Evolutionary conservation across 2,888 invertebrate species (phyloP), one percentile per base, ranked within the genome.

Genomic region (Amphipyra berbera): DNA sequence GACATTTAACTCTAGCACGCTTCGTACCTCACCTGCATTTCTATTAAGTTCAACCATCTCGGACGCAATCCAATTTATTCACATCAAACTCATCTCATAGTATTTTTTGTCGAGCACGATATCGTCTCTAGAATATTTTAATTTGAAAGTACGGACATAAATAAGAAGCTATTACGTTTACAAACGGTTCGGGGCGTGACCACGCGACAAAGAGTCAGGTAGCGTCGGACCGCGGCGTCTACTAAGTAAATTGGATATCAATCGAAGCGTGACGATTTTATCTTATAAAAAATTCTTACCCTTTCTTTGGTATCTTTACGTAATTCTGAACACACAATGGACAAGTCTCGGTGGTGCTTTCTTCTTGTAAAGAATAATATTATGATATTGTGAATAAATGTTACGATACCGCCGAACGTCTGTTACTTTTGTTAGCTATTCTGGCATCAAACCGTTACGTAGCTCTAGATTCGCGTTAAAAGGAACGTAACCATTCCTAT

Each of bases 241-340:
- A 80, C 85, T 83, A 84, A 89, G 86, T 92, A 92, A 93, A 93
- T 93, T 92, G 91, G 91, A 91, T 90, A 89, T 82, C 90, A 83
- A 91, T 89, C 88, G 88, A 87, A 87, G 87, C 93, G 87, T 91
- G 89, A 92, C 91, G 88, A 85, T 90, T 90, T 88, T 81, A 87
- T 90, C 85, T 85, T 59, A 89, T 83, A 86, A 86, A 91, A 91
- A 90, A 85, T 80, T 79, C 78, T 82, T 72, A 88, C 88, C 89
- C 87, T 88, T 87, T 88, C 89, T 88, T 89, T 78, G 75, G 76
- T 87, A 87, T 82, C 83, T 89, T 88, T 88, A 88, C 85, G 88
- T 90, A 89, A 91, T 87, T 88, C 82, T 87, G 78, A 81, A 70
- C 76, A 84, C 79, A 90, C 88, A 92, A 92, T 87, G 76, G 84